Percentiles rank a stretch among this genome's conserved stretches.
phyloP scores from a whole-genome alignment of 2,113 vertebrate genomes.

The Cryptoleucopteryx plumbea region DNA sequence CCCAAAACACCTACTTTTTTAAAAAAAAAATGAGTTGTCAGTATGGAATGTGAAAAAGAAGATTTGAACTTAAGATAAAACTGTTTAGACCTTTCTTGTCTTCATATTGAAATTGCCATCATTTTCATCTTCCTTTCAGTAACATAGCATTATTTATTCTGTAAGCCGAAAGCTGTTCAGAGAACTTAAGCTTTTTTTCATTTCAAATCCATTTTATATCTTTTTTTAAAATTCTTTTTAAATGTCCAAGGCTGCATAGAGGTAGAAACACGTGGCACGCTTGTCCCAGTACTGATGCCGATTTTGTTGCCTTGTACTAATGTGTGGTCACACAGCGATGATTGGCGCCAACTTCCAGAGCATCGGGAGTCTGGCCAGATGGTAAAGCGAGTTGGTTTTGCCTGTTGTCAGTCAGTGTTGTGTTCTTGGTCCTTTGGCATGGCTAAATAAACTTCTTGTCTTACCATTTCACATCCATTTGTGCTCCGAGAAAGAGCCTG shows the following conservation, averaged over 20 bases:
- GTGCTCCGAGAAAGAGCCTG: not conserved
- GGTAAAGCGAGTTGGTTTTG: not conserved
- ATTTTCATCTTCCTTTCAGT: not conserved
- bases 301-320: not conserved
- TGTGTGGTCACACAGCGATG: not conserved
- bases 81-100: not conserved
- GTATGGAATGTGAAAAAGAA: not conserved
- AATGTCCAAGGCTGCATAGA: not conserved
- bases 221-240: not conserved
- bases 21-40: not conserved
- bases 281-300: not conserved
- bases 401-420: not conserved
- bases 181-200: not conserved
- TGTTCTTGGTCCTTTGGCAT: not conserved
- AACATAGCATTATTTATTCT: not conserved
- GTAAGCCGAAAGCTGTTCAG: not conserved
- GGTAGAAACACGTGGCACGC: accelerated
- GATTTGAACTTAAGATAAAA: not conserved
- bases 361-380: not conserved
- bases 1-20: not conserved
- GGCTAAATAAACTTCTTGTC: not conserved
- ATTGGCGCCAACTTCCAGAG: not conserved
- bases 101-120: not conserved
- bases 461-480: not conserved
- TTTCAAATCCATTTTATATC: not conserved